Evolutionary conservation across 2,888 invertebrate species (phyloP).

Genomic region (Drosophila affinis): DNA sequence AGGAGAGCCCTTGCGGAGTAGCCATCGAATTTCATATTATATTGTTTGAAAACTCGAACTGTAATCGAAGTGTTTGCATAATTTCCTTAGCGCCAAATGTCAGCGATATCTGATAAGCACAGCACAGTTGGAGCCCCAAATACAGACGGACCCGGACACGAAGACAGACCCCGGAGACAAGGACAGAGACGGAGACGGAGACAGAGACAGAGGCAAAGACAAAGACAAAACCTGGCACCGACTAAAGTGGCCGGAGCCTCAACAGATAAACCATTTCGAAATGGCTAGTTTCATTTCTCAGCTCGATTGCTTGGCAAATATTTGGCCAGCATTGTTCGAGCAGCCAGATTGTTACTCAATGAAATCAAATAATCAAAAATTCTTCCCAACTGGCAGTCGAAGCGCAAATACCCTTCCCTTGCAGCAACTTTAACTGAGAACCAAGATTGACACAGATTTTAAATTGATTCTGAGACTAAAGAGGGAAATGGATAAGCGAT

Average conservation of each 20-base stretch:
- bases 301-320: conserved; percentile 76
- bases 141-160: conserved; percentile 10
- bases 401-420: conserved; percentile 18
- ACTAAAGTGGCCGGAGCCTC: conserved; percentile 26
- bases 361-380: conserved; percentile 39
- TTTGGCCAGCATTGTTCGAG: conserved; percentile 65
- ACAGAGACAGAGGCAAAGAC: conserved; percentile 17
- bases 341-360: conserved; percentile 56
- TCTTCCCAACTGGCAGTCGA: conserved; percentile 2
- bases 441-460: not conserved
- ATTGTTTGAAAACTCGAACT: not conserved
- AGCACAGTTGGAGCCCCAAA: not conserved
- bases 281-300: conserved; percentile 71
- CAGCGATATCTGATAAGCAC: conserved; percentile 26
- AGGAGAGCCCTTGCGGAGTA: conserved; percentile 19
- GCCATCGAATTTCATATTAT: conserved; percentile 16
- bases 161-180: not conserved
- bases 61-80: conserved; percentile 35
- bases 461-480: not conserved
- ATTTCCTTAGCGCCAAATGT: conserved; percentile 28
- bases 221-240: conserved; percentile 21
- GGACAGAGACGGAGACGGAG: conserved; percentile 7
- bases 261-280: conserved; percentile 63
- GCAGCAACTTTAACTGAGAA: not conserved
- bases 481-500: too few relatives aligned